phyloP scores from a whole-genome alignment of 2,888 invertebrate genomes.

The Elaeidobius kamerunicus region DNA sequence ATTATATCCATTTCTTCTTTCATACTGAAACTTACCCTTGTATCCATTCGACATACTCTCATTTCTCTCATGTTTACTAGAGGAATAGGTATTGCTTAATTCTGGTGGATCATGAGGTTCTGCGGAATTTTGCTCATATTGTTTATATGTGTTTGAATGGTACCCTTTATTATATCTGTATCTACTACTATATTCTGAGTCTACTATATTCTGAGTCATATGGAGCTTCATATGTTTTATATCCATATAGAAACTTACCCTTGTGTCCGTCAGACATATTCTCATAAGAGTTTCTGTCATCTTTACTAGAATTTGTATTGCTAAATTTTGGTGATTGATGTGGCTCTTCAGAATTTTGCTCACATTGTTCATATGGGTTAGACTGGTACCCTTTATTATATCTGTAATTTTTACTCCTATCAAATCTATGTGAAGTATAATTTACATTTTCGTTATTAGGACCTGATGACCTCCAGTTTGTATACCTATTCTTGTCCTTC shows the following conservation, averaged over 20 bases:
- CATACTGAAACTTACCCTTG: conserved; percentile 3
- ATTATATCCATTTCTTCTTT: conserved; percentile 7
- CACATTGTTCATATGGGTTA: conserved; percentile 4
- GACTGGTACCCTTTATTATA: neutral
- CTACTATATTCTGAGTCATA: too few species aligned
- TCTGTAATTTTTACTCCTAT: neutral
- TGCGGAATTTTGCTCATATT: conserved; percentile 1
- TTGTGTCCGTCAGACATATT: conserved; percentile 2
- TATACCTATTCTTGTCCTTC: conserved; percentile 11
- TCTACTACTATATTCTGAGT: neutral
- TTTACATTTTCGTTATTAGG: neutral
- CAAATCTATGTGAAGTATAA: conserved; percentile 3
- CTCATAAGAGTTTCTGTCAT: conserved; percentile 11
- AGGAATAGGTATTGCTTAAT: neutral
- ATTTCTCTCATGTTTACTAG: conserved; percentile 4
- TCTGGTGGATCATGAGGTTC: neutral
- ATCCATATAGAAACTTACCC: conserved; percentile 1
- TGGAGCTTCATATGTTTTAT: too few species aligned
- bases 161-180: neutral
- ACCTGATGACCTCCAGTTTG: conserved; percentile 3
- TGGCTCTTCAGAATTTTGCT: neutral
- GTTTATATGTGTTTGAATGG: neutral
- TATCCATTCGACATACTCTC: conserved; percentile 3
- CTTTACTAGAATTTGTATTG: neutral
- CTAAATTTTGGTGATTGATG: neutral